phyloP scores from a whole-genome alignment of 2,888 invertebrate species.

The Drosophila ezoana region DNA sequence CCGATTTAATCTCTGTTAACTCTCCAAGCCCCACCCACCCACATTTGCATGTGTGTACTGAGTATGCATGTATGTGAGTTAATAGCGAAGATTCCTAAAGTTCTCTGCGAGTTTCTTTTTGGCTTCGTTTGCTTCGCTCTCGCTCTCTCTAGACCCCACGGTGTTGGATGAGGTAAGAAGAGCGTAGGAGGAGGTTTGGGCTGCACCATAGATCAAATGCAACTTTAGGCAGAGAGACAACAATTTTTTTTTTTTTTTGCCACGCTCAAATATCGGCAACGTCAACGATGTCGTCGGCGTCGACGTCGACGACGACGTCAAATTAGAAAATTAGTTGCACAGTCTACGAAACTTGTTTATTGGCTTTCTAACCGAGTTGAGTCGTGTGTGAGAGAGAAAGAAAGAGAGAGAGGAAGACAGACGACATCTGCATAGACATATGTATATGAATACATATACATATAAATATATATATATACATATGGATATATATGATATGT shows the following conservation, averaged over 20 bases:
- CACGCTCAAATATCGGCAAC: constrained; percentile 37
- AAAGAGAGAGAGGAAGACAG: neutral
- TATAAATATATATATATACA: constrained; percentile 2
- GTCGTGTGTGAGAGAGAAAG: constrained; percentile 3
- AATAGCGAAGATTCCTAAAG: constrained; percentile 14
- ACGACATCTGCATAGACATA: constrained; percentile 48
- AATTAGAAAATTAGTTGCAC: constrained; percentile 77
- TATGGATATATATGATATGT: neutral
- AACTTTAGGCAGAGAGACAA: constrained; percentile 9
- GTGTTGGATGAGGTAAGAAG: neutral
- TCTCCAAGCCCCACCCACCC: constrained; percentile 23
- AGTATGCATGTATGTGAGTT: neutral
- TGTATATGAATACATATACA: neutral
- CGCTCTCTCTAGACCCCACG: neutral
- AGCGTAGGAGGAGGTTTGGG: constrained; percentile 1
- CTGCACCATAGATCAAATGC: constrained; percentile 18
- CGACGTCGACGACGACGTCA: constrained; percentile 49
- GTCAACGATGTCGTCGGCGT: constrained; percentile 38
- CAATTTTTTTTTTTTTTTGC: constrained; percentile 24
- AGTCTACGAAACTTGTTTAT: constrained; percentile 74
- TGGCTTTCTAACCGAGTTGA: constrained; percentile 70
- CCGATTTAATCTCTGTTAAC: constrained; percentile 20
- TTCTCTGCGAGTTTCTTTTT: constrained; percentile 10
- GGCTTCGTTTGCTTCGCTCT: neutral
- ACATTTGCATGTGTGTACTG: neutral